Evolutionary conservation across 2,797 vertebrate species (phyloP), one percentile per base, ranked within the genome.

Genomic region (Phyllotis vaccarum): DNA sequence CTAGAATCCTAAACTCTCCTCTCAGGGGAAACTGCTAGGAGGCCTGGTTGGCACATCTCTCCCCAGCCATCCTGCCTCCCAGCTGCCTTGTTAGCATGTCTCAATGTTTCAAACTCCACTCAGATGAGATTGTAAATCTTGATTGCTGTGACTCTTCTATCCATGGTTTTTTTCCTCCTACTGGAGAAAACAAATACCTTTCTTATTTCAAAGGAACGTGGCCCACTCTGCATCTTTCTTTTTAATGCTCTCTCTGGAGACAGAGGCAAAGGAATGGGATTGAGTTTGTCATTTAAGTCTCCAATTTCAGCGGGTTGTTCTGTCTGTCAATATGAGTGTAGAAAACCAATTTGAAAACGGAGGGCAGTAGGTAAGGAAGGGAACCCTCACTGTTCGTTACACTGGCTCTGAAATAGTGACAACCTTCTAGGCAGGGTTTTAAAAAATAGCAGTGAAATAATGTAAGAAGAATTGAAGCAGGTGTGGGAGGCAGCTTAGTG

Each of bases 71-170:
- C 19, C 40, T 2, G 13, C 29, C 34, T 37, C 79, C 29, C 83
- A 14, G 86, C 81, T 85, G 54, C 40, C 46, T 66, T 49, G 82
- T 94, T 29, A 76, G 89, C 62, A 91, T 94, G 97, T 89, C 31
- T 16, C 68, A 66, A 5, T 58, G 56, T 90, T 96, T 93, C 81
- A 92, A 96, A 95, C 58, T 43, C 34, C 86, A 24, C 79, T 97
- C 74, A 21, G 31, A 94, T 56, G 31, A n/a, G 86, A 95, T 98
- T 89, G 94, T 66, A 70, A 80, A 58, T 95, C 72, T 93, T 90
- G 82, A 83, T 74, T 95, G n/a, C 64, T 92, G 31, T 93, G 83
- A 92, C 40, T 24, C 16, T 76, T 83, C 58, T 37, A 22, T 22
- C 22, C 54, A 37, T 16, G 27, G 2, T 66, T 66, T 46, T 79